phyloP scores from a whole-genome alignment of 35 echinoderm and acorn worm genomes.

The Holothuria glaberrima region DNA sequence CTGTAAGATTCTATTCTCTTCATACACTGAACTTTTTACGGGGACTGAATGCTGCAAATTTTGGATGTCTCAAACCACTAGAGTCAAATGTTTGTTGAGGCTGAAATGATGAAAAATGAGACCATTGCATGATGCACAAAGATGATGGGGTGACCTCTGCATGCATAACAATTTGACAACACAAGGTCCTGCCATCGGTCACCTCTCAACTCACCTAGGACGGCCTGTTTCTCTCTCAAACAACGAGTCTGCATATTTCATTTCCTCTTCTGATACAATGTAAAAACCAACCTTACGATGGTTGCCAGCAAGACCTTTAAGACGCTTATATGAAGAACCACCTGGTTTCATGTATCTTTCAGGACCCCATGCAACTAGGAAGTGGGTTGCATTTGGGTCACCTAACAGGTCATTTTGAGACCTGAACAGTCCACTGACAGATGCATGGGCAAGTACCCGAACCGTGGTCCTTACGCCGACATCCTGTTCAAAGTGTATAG shows the following conservation, averaged over 20 bases:
- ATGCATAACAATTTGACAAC: no score
- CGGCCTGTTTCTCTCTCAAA: conserved; percentile 80
- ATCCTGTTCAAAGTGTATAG: conserved; percentile 63
- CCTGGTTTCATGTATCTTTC: conserved; percentile 62
- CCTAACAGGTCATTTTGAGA: conserved; percentile 26
- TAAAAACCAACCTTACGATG: conserved; percentile 52
- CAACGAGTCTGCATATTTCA: conserved; percentile 68
- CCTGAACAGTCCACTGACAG: conserved; percentile 16
- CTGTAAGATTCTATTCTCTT: no score
- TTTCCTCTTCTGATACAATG: conserved; percentile 69
- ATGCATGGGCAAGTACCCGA: conserved; percentile 59
- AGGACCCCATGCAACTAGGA: conserved; percentile 47
- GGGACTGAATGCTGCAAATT: no score
- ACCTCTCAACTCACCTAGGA: conserved; percentile 37
- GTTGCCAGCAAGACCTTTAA: conserved; percentile 37
- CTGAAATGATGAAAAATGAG: neutral
- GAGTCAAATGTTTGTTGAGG: no score
- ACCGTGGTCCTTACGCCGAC: conserved; percentile 83
- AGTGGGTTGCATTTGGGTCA: conserved; percentile 26
- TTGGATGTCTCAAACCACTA: no score
- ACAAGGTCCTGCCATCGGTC: neutral
- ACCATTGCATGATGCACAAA: no score
- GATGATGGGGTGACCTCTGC: no score
- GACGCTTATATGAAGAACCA: conserved; percentile 46
- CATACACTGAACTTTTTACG: no score